Conservation (phyloP, 2,888 invertebrate genomes). For the Ophioninae sp. region DNA sequence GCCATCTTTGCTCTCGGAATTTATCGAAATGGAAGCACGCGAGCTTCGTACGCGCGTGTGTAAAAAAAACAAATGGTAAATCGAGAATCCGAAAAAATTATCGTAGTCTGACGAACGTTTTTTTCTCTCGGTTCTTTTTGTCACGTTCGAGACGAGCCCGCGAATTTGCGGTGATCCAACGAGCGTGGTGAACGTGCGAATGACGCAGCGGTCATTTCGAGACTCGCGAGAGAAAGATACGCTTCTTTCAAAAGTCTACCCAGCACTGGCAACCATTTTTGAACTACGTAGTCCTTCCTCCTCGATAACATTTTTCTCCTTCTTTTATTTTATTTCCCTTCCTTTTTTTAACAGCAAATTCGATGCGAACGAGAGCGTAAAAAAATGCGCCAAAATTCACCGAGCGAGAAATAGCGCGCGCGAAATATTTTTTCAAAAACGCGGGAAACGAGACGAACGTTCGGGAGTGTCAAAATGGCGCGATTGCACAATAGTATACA, state of each 20-base stretch:
- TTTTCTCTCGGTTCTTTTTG: constrained; percentile 1
- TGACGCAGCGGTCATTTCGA: constrained; percentile 73
- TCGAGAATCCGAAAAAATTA: constrained; percentile 38
- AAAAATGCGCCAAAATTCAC: too few species aligned
- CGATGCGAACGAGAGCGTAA: too few species aligned
- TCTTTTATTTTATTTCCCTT: constrained; percentile 1
- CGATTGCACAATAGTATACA: constrained; percentile 70
- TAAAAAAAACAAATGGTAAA: constrained; percentile 18
- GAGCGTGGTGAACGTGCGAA: constrained; percentile 56
- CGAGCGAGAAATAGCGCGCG: too few species aligned
- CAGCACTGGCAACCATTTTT: constrained; percentile 60
- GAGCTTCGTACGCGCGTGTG: constrained; percentile 7
- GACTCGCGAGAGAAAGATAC: constrained; percentile 66
- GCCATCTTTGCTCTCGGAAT: constrained; percentile 51
- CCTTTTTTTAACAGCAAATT: not conserved
- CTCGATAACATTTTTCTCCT: constrained; percentile 10
- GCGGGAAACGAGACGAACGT: constrained; percentile 26
- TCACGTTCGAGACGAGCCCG: constrained; percentile 3
- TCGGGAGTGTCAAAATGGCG: constrained; percentile 65
- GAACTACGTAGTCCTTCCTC: constrained; percentile 71
- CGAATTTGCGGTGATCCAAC: constrained; percentile 17
- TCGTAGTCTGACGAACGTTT: not conserved
- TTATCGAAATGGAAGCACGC: constrained; percentile 15
- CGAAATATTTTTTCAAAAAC: constrained; percentile 6
- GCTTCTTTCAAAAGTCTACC: constrained; percentile 62